phyloP scores from a whole-genome alignment of 2,888 invertebrate species.

The Schizotus pectinicornis region DNA sequence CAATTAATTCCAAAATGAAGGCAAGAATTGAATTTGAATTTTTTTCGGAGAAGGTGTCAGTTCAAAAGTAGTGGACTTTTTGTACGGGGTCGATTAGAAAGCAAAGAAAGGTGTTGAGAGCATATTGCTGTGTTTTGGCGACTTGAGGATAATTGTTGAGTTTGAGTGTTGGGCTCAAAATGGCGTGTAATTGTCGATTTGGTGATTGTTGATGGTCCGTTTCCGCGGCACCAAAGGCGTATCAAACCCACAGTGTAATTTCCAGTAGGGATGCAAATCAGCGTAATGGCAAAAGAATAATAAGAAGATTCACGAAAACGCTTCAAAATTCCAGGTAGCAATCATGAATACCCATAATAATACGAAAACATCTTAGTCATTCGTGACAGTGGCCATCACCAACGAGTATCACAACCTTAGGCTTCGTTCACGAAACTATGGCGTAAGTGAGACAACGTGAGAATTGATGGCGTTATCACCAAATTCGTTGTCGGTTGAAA shows the following conservation, averaged over 20 bases:
- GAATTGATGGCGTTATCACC: constrained; percentile 17
- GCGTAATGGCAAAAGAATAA: constrained; percentile 18
- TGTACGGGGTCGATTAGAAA: too few species aligned
- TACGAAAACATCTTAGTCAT: constrained; percentile 36
- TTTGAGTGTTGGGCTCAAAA: too few species aligned
- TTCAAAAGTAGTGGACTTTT: too few species aligned
- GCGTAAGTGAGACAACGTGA: constrained; percentile 24
- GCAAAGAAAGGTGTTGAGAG: too few species aligned
- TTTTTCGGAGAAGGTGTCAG: too few species aligned
- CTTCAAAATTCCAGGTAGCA: constrained; percentile 38
- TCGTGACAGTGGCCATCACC: constrained; percentile 40
- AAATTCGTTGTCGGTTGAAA: not conserved
- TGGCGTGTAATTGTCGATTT: too few species aligned
- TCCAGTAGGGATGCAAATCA: constrained; percentile 27
- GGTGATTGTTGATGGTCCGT: too few species aligned
- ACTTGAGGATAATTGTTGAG: too few species aligned
- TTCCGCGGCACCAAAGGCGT: too few species aligned
- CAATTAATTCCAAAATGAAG: too few species aligned
- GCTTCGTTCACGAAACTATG: constrained; percentile 26
- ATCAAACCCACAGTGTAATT: not conserved
- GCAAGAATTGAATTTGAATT: too few species aligned
- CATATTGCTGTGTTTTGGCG: too few species aligned
- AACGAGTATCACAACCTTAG: constrained; percentile 30
- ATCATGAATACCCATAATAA: constrained; percentile 39
- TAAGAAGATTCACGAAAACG: constrained; percentile 35